Percentiles rank a stretch among this genome's conserved stretches.
Conservation (phyloP, 2,113 vertebrate species). For the Axis porcinus region DNA sequence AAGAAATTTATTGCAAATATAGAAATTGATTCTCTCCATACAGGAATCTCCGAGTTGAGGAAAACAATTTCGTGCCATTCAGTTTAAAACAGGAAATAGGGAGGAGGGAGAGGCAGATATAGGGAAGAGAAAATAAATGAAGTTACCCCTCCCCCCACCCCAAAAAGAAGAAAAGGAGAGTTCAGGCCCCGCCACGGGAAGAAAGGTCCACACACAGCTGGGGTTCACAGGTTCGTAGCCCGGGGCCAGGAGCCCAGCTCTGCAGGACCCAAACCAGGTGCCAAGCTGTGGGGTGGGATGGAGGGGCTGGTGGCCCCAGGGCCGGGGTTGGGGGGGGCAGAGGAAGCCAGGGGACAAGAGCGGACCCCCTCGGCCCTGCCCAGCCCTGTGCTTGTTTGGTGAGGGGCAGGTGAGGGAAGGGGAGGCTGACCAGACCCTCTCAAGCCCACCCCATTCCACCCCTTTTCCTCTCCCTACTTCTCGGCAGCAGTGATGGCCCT, state of each 20-base stretch:
- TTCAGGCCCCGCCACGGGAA: conserved; percentile 3
- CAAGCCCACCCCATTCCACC: neutral
- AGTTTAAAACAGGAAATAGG: conserved; percentile 78
- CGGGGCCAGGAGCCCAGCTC: conserved; percentile 73
- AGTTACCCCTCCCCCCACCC: conserved; percentile 41
- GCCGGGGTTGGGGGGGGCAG: rapidly evolving
- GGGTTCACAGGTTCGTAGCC: conserved; percentile 77
- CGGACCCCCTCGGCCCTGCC: neutral
- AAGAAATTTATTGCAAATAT: conserved; percentile 92
- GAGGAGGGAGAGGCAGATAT: neutral
- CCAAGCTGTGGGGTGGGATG: neutral
- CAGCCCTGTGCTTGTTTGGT: neutral
- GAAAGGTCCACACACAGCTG: conserved; percentile 76
- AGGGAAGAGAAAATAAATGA: conserved; percentile 68
- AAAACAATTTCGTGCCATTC: conserved; percentile 86
- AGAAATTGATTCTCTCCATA: conserved; percentile 89
- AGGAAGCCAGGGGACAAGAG: neutral
- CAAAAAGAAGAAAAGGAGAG: conserved; percentile 70
- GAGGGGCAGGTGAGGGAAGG: neutral
- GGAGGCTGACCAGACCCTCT: neutral
- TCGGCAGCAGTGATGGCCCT: neutral
- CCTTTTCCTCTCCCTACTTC: neutral
- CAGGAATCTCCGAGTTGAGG: conserved; percentile 86
- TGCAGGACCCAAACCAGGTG: conserved; percentile 79
- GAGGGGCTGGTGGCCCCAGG: neutral